A percentile compares a stretch with the other conserved stretches of the same genome.
These are phyloP conservation scores for Callopanchax toddi DNA, from an alignment of 2,113 vertebrate species.

Conservation along the genomic window DNA sequence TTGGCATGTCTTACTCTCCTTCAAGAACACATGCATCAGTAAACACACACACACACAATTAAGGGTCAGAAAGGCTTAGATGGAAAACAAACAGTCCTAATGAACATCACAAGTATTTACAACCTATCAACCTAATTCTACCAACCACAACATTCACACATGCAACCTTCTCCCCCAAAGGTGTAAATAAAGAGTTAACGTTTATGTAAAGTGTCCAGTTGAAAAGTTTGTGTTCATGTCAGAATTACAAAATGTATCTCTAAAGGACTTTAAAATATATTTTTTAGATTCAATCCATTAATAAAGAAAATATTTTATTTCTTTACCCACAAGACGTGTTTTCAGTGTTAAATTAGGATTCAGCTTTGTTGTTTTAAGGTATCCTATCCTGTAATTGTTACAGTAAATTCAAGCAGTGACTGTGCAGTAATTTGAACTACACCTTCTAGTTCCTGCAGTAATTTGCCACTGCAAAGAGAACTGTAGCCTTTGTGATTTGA, in stretches of 20 bases:
- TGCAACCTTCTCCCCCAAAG: constrained; percentile 15
- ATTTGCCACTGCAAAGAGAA: constrained; percentile 16
- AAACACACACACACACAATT: neutral
- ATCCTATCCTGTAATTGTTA: neutral
- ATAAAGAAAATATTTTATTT: no score
- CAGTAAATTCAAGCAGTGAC: neutral
- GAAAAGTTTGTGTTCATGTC: neutral
- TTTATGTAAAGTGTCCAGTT: neutral
- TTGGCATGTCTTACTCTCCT: constrained; percentile 67
- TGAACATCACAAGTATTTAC: constrained; percentile 32
- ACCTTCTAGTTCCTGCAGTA: neutral
- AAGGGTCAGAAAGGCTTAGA: constrained; percentile 32
- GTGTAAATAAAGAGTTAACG: constrained; percentile 3
- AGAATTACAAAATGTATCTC: neutral
- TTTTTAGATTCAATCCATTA: neutral
- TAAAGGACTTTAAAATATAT: neutral
- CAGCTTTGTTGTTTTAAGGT: neutral
- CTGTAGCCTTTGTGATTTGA: neutral
- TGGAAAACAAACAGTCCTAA: constrained; percentile 13
- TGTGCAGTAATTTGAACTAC: neutral
- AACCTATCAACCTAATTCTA: constrained; percentile 11
- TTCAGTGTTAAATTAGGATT: no score
- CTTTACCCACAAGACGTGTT: no score
- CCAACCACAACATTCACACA: constrained; percentile 33
- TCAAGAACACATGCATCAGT: constrained; percentile 65